Evolutionary conservation across 2,113 vertebrate genomes (phyloP), one percentile per base, ranked within the genome.

Genomic region (Ahaetulla prasina): DNA sequence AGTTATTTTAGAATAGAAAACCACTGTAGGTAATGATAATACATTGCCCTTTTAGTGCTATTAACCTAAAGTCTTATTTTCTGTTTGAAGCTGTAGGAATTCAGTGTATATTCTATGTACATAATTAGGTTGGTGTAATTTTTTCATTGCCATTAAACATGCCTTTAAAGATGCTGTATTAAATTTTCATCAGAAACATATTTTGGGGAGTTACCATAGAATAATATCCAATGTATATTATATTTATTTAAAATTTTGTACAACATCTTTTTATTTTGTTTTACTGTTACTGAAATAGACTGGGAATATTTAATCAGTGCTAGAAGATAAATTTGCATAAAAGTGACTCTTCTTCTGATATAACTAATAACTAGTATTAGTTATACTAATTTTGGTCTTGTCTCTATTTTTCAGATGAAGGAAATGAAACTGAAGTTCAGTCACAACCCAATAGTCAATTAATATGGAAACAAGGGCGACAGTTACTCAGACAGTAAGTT

Each of bases 381-480:
- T n/a, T n/a, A n/a, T 49, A 47, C 55, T 52, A 49, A 30, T 3
- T 95, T 43, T n/a, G 93, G 93, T 94, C 94, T 22, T 96, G 90
- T 94, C 95, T 96, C 94, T 98, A 93, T 97, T 98, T 97, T 97
- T 53, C 97, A 99, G 99, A 99, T 97, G 99, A 99, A 96, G 98
- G 98, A 95, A 99, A 99, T 96, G 98, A 98, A 94, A 98, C 98
- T 86, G 99, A 99, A 95, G 96, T 98, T 52, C 98, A 98, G 89
- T 98, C 98, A 94, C 98, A 98, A 6, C 98, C 98, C 86, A 99
- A 99, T 96, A 99, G 99, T 97, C 99, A 99, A 96, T 98, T 99
- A 97, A 99, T 99, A 97, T 99, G 99, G 99, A 99, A 99, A 97
- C 99, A 99, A 97, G 99, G 99, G 87, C 98, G 99, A 3, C 99